phyloP scores from a whole-genome alignment of 2,888 invertebrate genomes.

The Melipona bicolor region DNA sequence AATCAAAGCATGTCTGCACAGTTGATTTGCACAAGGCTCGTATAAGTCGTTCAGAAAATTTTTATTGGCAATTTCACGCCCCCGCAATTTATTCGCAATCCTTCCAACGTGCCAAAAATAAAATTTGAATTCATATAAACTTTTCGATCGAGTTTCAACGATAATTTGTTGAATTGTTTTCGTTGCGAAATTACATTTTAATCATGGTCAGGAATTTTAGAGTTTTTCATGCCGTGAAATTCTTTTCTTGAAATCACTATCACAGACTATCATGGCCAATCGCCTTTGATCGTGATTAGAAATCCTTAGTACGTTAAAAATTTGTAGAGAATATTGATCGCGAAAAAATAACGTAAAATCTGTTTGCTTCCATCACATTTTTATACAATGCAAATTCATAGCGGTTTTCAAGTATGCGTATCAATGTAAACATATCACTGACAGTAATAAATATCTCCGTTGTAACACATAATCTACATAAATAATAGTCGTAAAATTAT shows the following conservation, averaged over 20 bases:
- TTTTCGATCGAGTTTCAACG: not conserved
- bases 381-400: not conserved
- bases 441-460: not conserved
- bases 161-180: not conserved
- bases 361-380: not conserved
- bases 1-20: not conserved
- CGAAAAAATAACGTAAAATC: not conserved
- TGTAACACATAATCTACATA: not conserved
- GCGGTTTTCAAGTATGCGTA: no score
- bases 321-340: not conserved
- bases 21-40: not conserved
- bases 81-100: not conserved
- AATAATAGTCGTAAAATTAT: not conserved
- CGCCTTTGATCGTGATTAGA: not conserved
- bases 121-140: not conserved
- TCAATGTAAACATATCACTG: not conserved
- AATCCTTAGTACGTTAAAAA: not conserved
- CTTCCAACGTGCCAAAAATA: not conserved
- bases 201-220: no score
- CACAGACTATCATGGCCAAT: not conserved
- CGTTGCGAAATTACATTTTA: no score
- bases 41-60: not conserved
- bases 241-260: no score
- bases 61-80: not conserved
- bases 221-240: no score